Evolutionary conservation across 2,888 invertebrate genomes (phyloP).

Genomic region (Cephus pulcher): DNA sequence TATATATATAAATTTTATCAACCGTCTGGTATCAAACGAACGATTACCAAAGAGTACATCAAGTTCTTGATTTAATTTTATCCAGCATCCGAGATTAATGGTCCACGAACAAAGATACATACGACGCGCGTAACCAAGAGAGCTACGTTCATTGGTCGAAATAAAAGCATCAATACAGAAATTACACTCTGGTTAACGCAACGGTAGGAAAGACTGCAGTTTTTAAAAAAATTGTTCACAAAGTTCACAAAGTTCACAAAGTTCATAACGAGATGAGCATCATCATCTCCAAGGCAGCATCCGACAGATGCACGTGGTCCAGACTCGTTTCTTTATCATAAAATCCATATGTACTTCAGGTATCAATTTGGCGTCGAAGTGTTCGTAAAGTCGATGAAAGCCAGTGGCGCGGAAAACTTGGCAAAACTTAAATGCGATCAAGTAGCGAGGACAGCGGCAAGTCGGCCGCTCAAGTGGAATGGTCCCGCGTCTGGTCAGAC

Average conservation of each 20-base stretch:
- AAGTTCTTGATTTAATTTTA: neutral
- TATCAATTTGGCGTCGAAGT: neutral
- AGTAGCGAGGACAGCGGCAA: neutral
- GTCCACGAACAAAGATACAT: neutral
- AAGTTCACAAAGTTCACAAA: neutral
- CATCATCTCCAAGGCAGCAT: neutral
- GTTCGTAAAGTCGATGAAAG: neutral
- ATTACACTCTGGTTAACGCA: neutral
- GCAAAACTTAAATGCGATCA: neutral
- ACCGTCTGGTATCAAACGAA: neutral
- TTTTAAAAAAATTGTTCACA: neutral
- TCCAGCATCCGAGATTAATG: neutral
- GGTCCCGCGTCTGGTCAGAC: constrained; percentile 44
- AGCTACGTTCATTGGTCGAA: neutral
- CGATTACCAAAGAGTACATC: neutral
- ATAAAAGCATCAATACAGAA: neutral
- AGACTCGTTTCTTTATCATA: neutral
- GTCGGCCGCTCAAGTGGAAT: constrained; percentile 34
- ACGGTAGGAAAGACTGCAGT: neutral
- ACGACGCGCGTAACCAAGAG: neutral
- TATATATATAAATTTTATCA: neutral
- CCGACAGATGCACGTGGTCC: neutral
- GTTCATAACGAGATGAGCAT: neutral
- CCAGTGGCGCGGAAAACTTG: neutral
- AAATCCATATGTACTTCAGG: neutral